A percentile compares a stretch with the other conserved stretches of the same genome.
Conservation (phyloP, 2,113 vertebrate species). For the Grantiella picta region DNA sequence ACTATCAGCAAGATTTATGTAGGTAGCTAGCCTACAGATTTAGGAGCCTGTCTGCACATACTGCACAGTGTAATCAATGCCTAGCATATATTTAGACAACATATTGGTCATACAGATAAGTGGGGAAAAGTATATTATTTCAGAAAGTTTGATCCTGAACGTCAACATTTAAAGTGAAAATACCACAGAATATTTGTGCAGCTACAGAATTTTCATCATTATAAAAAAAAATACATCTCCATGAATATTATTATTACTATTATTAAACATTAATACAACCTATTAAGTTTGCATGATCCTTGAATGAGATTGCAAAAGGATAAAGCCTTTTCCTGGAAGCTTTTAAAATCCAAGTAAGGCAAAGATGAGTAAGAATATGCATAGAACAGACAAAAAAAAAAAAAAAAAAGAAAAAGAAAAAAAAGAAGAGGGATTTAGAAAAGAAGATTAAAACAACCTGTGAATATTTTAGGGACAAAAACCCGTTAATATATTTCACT, state of each 20-base stretch:
- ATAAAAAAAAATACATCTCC: not conserved
- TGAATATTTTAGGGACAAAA: not conserved
- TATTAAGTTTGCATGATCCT: not conserved
- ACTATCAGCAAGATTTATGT: constrained; percentile 11
- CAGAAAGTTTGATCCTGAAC: not conserved
- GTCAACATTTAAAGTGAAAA: not conserved
- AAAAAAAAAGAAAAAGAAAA: not conserved
- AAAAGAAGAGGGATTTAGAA: not conserved
- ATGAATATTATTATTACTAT: not conserved
- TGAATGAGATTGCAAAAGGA: not conserved
- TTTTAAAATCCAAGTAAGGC: not conserved
- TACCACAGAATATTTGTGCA: not conserved
- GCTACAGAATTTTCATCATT: not conserved
- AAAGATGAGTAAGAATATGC: not conserved
- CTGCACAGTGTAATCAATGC: not conserved
- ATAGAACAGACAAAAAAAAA: not conserved
- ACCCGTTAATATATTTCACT: not conserved
- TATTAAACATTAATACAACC: not conserved
- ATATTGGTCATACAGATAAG: not conserved
- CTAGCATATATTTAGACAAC: not conserved
- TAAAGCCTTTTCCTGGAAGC: not conserved
- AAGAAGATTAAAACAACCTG: not conserved
- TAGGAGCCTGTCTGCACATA: not conserved
- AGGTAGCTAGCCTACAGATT: not conserved
- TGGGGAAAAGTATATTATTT: not conserved